Percentiles rank a stretch among this genome's conserved stretches.
Evolutionary conservation across 2,888 invertebrate species (phyloP).

Genomic region (Spodoptera littoralis): DNA sequence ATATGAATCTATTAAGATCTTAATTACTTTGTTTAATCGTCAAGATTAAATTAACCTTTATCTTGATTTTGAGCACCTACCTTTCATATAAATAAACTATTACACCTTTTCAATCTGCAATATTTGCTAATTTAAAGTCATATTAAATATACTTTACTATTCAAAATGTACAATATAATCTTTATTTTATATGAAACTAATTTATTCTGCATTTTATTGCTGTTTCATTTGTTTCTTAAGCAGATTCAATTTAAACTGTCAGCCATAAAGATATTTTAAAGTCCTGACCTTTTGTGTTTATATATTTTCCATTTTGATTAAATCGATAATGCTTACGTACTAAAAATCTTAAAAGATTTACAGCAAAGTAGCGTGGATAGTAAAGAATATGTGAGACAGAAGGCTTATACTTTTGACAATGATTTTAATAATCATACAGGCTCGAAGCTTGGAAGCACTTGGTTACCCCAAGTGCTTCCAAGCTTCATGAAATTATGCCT

Average conservation of each 20-base stretch:
- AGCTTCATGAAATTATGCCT: too few relatives aligned
- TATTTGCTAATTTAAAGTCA: conserved; percentile 20
- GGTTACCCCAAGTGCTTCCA: too few relatives aligned
- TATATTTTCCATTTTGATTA: too few relatives aligned
- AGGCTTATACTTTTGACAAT: too few relatives aligned
- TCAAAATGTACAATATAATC: conserved; percentile 13
- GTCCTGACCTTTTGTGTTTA: too few relatives aligned
- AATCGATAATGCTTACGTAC: background rate
- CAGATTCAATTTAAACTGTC: conserved; percentile 16
- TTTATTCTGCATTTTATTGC: conserved; percentile 26
- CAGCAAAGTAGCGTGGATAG: too few relatives aligned
- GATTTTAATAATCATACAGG: too few relatives aligned
- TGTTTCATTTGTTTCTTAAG: conserved; percentile 38
- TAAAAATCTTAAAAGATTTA: background rate
- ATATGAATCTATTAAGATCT: conserved; percentile 30
- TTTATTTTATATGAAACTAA: conserved; percentile 22
- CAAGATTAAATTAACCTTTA: conserved; percentile 32
- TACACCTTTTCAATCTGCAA: conserved; percentile 43
- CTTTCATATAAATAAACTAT: conserved; percentile 26
- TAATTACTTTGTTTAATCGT: conserved; percentile 41
- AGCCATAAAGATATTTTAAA: background rate
- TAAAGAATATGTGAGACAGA: too few relatives aligned
- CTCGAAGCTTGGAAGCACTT: too few relatives aligned
- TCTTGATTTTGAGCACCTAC: conserved; percentile 28
- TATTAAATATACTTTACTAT: conserved; percentile 22